Percentiles rank a stretch among this genome's conserved stretches.
Evolutionary conservation across 2,888 invertebrate genomes (phyloP).

Genomic region (Alviniconcha strummeri): DNA sequence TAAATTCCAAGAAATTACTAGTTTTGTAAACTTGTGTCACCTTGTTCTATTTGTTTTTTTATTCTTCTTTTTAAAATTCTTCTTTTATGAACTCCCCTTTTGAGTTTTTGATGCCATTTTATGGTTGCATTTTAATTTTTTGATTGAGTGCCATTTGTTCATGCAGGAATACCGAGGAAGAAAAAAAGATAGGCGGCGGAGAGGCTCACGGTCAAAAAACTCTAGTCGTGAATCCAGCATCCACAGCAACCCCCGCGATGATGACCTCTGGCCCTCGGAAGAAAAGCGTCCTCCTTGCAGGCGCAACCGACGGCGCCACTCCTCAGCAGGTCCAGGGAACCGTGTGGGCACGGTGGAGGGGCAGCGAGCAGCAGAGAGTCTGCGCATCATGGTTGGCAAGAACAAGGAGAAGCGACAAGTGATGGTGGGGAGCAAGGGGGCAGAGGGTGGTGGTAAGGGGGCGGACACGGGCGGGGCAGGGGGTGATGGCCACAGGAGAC

Average conservation of each 20-base stretch:
- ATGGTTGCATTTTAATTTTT: too few species aligned
- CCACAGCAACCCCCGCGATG: conserved; percentile 45
- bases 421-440: conserved; percentile 38
- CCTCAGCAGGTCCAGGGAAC: conserved; percentile 42
- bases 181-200: conserved; percentile 29
- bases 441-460: conserved; percentile 36
- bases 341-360: conserved; percentile 30
- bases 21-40: too few species aligned
- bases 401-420: conserved; percentile 36
- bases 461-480: conserved; percentile 29
- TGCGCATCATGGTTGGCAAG: conserved; percentile 35
- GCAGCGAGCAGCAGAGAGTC: conserved; percentile 32
- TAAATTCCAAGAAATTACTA: too few species aligned
- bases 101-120: too few species aligned
- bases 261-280: conserved; percentile 36
- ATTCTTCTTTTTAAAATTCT: too few species aligned
- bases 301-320: conserved; percentile 42
- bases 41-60: too few species aligned
- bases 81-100: too few species aligned
- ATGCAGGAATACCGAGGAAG: conserved; percentile 33
- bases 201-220: conserved; percentile 36
- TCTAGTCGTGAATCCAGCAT: conserved; percentile 52
- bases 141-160: too few species aligned
- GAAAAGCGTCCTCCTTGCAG: conserved; percentile 35
- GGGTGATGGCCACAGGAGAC: conserved; percentile 28